Conservation (phyloP, 2,797 vertebrate genomes). For the Xiphorhynchus erythropygius region DNA sequence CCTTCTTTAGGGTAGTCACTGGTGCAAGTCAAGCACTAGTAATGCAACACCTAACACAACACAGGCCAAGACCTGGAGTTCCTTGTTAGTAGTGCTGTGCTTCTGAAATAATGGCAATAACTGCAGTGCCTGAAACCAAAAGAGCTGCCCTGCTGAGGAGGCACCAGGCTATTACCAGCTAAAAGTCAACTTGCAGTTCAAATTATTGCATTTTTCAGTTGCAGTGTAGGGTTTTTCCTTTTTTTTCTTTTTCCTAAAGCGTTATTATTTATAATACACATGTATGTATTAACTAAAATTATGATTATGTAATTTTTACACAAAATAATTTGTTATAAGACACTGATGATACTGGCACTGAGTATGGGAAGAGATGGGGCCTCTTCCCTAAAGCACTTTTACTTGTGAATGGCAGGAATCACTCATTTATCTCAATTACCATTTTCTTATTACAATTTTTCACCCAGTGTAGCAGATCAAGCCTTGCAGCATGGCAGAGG, state of each 20-base stretch:
- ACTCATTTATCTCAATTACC: neutral
- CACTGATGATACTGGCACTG: neutral
- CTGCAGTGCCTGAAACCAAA: neutral
- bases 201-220: neutral
- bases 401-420: neutral
- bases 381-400: neutral
- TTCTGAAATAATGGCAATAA: neutral
- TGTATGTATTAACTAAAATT: neutral
- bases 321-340: neutral
- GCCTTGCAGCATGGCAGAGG: neutral
- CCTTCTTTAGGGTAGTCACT: rapidly evolving
- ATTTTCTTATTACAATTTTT: neutral
- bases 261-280: neutral
- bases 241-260: neutral
- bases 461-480: neutral
- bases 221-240: neutral
- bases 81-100: neutral
- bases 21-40: neutral
- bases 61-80: neutral
- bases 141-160: neutral
- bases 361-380: neutral
- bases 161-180: neutral
- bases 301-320: neutral
- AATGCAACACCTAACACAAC: neutral
- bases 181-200: neutral